A percentile compares a stretch with the other conserved stretches of the same genome.
These are phyloP conservation scores for Rhinolophus sinicus DNA, from an alignment of 2,113 vertebrate genomes.

Conservation along the genomic window DNA sequence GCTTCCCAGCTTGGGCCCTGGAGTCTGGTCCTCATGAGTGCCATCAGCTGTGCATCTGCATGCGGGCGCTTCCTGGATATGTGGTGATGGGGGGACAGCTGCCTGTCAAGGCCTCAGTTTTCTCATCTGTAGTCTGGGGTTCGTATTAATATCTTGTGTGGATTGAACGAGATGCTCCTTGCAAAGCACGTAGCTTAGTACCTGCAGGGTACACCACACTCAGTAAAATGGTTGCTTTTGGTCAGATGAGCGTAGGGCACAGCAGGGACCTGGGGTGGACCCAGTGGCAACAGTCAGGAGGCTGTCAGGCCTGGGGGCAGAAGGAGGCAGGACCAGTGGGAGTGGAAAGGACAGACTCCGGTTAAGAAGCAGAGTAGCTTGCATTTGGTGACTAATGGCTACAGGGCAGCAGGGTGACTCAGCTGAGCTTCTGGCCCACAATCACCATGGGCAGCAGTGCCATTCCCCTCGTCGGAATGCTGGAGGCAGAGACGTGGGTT, in stretches of 20 bases:
- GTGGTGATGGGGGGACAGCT: not conserved
- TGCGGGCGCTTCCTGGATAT: not conserved
- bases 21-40: not conserved
- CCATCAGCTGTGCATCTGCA: not conserved
- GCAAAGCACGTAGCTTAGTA: not conserved
- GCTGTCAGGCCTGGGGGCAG: not conserved
- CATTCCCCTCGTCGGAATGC: not conserved
- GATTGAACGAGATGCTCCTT: slow-evolving; percentile 4
- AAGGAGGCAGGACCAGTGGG: not conserved
- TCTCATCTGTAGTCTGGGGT: not conserved
- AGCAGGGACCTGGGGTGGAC: not conserved
- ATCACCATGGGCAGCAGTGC: not conserved
- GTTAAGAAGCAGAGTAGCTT: not conserved
- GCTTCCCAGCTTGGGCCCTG: not conserved
- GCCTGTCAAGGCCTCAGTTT: not conserved
- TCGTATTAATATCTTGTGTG: not conserved
- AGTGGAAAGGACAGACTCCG: not conserved
- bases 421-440: not conserved
- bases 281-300: not conserved
- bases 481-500: not conserved
- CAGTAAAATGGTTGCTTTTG: not conserved
- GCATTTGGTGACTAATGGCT: not conserved
- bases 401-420: no score
- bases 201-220: not conserved
- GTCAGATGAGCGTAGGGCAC: not conserved